Conservation (phyloP, 35 echinoderm and acorn worm species). For the Apostichopus japonicus region DNA sequence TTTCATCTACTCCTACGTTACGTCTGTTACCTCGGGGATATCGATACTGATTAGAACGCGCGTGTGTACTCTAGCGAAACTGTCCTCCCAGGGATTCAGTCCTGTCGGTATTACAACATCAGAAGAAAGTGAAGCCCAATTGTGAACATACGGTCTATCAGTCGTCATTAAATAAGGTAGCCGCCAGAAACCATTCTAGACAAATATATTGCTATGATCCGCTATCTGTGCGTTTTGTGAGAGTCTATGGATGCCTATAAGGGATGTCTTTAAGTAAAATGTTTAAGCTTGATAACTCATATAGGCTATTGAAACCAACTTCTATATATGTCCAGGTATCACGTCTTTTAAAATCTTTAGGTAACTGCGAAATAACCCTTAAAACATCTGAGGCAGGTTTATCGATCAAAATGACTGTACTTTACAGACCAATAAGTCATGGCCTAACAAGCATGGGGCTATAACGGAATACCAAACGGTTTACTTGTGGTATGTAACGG, state of each 20-base stretch:
- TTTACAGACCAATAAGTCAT: constrained; percentile 15
- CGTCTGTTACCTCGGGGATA: constrained; percentile 45
- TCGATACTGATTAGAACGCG: constrained; percentile 50
- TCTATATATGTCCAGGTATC: not conserved
- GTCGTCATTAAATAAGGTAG: not conserved
- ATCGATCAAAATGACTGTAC: not conserved
- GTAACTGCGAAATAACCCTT: too few relatives aligned
- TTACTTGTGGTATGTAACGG: constrained; percentile 14
- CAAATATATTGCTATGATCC: not conserved
- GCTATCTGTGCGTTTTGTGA: not conserved
- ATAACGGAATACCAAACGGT: constrained; percentile 6
- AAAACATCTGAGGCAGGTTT: too few relatives aligned
- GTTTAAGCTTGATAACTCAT: too few relatives aligned
- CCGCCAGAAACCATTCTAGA: not conserved
- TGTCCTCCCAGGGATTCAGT: constrained; percentile 10
- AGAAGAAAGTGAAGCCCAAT: constrained; percentile 3
- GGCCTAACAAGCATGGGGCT: constrained; percentile 2
- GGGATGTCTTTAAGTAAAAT: too few relatives aligned
- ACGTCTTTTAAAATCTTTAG: too few relatives aligned
- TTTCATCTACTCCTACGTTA: constrained; percentile 42
- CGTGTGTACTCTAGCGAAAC: constrained; percentile 44
- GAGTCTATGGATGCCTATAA: not conserved
- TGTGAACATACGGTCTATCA: not conserved
- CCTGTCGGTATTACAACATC: constrained; percentile 32
- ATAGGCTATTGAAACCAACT: too few relatives aligned